Evolutionary conservation across 2,797 vertebrate genomes (phyloP).

Genomic region (Pangasius krempfi): DNA sequence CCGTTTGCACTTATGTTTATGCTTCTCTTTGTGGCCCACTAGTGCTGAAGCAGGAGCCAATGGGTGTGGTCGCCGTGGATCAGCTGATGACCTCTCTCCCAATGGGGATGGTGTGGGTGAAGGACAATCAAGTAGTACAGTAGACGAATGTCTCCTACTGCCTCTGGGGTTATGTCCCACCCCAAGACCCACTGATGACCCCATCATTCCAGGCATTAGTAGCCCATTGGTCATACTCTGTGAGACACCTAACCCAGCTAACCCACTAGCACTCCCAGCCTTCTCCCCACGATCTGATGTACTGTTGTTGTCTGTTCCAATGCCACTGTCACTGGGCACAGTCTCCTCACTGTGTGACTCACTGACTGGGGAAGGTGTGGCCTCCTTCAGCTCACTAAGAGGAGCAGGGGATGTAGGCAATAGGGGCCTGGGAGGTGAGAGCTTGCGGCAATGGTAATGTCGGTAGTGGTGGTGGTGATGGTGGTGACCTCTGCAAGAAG

Average conservation of each 20-base stretch:
- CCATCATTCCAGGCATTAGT: conserved; percentile 77
- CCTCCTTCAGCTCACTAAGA: conserved; percentile 93
- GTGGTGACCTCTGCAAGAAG: conserved; percentile 85
- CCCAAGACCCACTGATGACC: conserved; percentile 74
- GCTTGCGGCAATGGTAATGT: conserved; percentile 78
- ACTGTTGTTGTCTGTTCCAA: conserved; percentile 98
- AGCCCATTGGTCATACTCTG: conserved; percentile 72
- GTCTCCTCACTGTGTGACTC: conserved; percentile 98
- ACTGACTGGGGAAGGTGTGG: conserved; percentile 94
- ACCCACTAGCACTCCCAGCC: conserved; percentile 69
- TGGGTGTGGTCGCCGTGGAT: conserved; percentile 74
- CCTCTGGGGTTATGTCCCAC: conserved; percentile 81
- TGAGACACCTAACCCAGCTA: conserved; percentile 70
- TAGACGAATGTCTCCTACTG: conserved; percentile 83
- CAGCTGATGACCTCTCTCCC: conserved; percentile 73
- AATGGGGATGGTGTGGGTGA: conserved; percentile 82
- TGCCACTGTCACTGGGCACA: conserved; percentile 94
- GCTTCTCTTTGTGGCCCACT: conserved; percentile 91
- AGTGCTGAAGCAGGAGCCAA: conserved; percentile 72
- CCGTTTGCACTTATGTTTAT: conserved; percentile 97
- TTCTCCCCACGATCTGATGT: conserved; percentile 97
- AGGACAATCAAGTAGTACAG: conserved; percentile 84
- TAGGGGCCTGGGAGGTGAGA: conserved; percentile 84
- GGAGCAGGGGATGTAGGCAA: conserved; percentile 95
- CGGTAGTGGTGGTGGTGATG: conserved; percentile 78